Conservation (phyloP, 2,888 invertebrate species). For the Lymantria monacha region DNA sequence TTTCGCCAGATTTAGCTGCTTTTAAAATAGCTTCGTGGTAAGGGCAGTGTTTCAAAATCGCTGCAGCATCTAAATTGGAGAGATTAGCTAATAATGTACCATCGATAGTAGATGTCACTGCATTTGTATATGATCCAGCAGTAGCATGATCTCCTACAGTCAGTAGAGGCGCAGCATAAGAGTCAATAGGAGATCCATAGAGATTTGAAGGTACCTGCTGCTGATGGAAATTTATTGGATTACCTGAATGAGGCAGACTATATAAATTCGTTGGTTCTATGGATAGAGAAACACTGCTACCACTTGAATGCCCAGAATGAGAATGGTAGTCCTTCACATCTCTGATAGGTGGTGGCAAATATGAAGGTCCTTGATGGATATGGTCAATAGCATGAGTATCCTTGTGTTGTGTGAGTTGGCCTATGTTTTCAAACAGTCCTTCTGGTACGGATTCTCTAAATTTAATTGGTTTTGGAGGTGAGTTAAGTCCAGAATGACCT, state of each 20-base stretch:
- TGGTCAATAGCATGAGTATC: slow-evolving; percentile 83
- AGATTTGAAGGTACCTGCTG: slow-evolving; percentile 51
- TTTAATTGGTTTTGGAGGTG: slow-evolving; percentile 84
- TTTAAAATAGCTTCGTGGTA: slow-evolving; percentile 77
- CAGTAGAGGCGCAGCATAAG: slow-evolving; percentile 75
- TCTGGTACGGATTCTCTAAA: slow-evolving; percentile 89
- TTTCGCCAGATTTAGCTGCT: slow-evolving; percentile 67
- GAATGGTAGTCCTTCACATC: slow-evolving; percentile 75
- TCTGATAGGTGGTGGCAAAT: slow-evolving; percentile 85
- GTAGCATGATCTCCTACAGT: slow-evolving; percentile 78
- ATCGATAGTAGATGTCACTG: slow-evolving; percentile 65
- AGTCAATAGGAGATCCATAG: slow-evolving; percentile 75
- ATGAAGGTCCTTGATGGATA: slow-evolving; percentile 73
- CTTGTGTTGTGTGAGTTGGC: slow-evolving; percentile 83
- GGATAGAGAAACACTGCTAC: slow-evolving; percentile 61
- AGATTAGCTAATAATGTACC: slow-evolving; percentile 65
- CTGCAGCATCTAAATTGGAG: slow-evolving; percentile 68
- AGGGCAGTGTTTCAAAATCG: slow-evolving; percentile 75
- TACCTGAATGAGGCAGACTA: slow-evolving; percentile 74
- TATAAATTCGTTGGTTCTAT: slow-evolving; percentile 77
- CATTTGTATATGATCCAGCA: slow-evolving; percentile 63
- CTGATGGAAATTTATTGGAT: slow-evolving; percentile 73
- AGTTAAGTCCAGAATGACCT: slow-evolving; percentile 63
- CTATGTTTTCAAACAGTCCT: slow-evolving; percentile 86
- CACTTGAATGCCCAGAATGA: slow-evolving; percentile 50